These are phyloP conservation scores for Dendrolimus pini DNA, from an alignment of 2,888 invertebrate genomes.

Conservation along the genomic window DNA sequence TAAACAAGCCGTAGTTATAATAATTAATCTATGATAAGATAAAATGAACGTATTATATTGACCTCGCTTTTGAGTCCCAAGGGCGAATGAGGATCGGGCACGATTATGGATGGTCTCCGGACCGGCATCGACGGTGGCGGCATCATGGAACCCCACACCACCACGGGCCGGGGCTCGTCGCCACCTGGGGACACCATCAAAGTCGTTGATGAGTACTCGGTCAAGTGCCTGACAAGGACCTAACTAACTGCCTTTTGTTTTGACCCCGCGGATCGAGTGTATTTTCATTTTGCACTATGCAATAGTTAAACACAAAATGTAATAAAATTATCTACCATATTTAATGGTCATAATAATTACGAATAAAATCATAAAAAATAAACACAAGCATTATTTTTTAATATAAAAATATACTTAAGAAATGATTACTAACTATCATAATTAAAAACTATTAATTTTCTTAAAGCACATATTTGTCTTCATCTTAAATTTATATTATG, in stretches of 20 bases:
- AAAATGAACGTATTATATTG: slow-evolving; percentile 2
- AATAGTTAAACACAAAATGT: too few species aligned
- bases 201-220: neutral
- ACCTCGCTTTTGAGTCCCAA: slow-evolving; percentile 78
- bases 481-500: too few species aligned
- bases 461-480: too few species aligned
- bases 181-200: slow-evolving; percentile 22
- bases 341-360: too few species aligned
- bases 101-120: slow-evolving; percentile 78
- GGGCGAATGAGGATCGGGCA: slow-evolving; percentile 75
- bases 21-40: too few species aligned
- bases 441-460: too few species aligned
- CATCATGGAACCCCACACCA: slow-evolving; percentile 56
- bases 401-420: too few species aligned
- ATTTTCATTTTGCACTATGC: neutral
- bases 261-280: neutral
- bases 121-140: slow-evolving; percentile 79
- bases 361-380: too few species aligned
- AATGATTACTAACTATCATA: too few species aligned
- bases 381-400: too few species aligned
- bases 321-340: too few species aligned
- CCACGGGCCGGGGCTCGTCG: slow-evolving; percentile 45
- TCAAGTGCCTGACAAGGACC: neutral
- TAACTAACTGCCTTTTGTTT: neutral
- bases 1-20: too few species aligned